phyloP scores from a whole-genome alignment of 2,888 invertebrate species.

The Metalampra italica region DNA sequence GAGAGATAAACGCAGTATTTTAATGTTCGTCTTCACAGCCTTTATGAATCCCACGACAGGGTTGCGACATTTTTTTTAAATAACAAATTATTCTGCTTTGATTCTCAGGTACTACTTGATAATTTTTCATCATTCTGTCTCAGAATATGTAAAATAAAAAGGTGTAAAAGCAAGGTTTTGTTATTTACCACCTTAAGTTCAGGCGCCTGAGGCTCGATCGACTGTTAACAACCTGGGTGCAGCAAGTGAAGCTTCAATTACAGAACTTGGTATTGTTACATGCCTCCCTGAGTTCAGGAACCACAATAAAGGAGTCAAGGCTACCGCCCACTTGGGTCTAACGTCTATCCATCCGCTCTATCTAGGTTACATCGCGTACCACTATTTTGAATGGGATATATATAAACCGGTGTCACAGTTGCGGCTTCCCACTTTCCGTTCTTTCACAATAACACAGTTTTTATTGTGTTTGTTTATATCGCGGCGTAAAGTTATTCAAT shows the following conservation, averaged over 20 bases:
- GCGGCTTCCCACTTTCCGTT: slow-evolving; percentile 41
- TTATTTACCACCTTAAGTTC: too few species aligned
- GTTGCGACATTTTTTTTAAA: too few species aligned
- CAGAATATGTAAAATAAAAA: too few species aligned
- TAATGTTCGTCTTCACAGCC: slow-evolving; percentile 10
- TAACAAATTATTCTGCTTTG: too few species aligned
- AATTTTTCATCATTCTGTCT: too few species aligned
- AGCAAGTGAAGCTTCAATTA: too few species aligned
- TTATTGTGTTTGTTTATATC: slow-evolving; percentile 9
- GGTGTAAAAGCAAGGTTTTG: too few species aligned
- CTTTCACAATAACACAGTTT: slow-evolving; percentile 34
- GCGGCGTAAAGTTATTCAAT: slow-evolving; percentile 1
- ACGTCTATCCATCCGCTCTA: slow-evolving; percentile 23
- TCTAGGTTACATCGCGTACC: slow-evolving; percentile 32
- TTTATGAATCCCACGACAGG: too few species aligned
- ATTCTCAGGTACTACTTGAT: too few species aligned
- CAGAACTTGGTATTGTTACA: too few species aligned
- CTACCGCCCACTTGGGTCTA: slow-evolving; percentile 25
- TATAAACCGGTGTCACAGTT: slow-evolving; percentile 33
- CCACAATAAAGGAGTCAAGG: slow-evolving; percentile 34
- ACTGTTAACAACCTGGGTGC: too few species aligned
- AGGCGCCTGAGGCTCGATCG: too few species aligned
- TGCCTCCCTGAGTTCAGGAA: not conserved
- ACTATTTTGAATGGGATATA: slow-evolving; percentile 53
- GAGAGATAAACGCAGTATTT: slow-evolving; percentile 23